phyloP scores from a whole-genome alignment of 2,797 vertebrate genomes.

The Premnoplex brunnescens region DNA sequence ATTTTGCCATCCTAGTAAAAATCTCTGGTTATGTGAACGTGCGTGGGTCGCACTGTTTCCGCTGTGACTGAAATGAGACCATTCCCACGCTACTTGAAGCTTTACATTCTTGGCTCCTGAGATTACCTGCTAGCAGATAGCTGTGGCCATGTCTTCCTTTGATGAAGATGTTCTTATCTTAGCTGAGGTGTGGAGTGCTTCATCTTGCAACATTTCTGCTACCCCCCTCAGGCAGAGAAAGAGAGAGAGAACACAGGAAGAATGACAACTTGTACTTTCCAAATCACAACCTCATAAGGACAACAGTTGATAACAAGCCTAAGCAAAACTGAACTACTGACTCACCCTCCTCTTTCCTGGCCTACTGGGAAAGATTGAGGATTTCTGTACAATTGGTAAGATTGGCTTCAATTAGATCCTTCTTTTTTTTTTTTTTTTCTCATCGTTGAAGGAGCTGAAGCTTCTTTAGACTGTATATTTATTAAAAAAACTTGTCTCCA shows the following conservation, averaged over 20 bases:
- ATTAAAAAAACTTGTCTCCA: background rate
- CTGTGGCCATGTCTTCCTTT: background rate
- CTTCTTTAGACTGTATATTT: background rate
- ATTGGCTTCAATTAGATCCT: background rate
- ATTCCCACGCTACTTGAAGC: slow-evolving; percentile 12
- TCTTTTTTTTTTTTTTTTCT: background rate
- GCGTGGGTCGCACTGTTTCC: accelerated
- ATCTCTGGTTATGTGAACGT: background rate
- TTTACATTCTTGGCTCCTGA: background rate
- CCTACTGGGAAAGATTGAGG: background rate
- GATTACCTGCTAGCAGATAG: background rate
- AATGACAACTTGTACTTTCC: slow-evolving; percentile 43
- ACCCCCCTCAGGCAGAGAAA: background rate
- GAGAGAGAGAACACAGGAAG: background rate
- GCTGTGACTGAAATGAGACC: background rate
- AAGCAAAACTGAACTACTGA: slow-evolving; percentile 46
- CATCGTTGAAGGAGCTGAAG: background rate
- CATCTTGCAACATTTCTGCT: slow-evolving; percentile 50
- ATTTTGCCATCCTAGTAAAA: background rate
- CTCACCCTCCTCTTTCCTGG: slow-evolving; percentile 4
- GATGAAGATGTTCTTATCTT: slow-evolving; percentile 46
- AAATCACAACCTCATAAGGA: slow-evolving; percentile 49
- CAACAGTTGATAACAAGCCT: slow-evolving; percentile 58
- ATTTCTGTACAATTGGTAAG: background rate
- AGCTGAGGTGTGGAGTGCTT: background rate